A percentile compares a stretch with the other conserved stretches of the same genome.
Conservation (phyloP, 2,888 invertebrate species). For the Melieria omissa region DNA sequence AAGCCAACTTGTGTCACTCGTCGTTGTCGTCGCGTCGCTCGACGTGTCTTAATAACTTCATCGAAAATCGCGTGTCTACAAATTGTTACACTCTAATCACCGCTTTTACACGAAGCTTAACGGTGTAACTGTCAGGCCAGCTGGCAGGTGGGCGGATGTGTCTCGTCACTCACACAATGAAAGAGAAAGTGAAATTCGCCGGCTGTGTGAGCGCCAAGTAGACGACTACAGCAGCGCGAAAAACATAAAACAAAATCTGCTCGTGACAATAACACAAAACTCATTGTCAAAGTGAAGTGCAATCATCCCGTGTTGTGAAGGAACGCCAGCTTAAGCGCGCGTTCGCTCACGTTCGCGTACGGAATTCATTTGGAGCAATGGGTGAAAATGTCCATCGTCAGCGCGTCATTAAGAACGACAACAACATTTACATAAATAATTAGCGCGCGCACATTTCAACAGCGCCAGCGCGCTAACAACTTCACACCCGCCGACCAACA, state of each 20-base stretch:
- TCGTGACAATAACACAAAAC: slow-evolving; percentile 27
- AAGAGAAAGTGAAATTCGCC: slow-evolving; percentile 22
- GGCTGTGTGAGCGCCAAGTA: neutral
- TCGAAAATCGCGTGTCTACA: slow-evolving; percentile 33
- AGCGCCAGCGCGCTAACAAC: too few relatives aligned
- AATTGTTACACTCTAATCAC: slow-evolving; percentile 26
- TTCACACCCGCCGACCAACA: too few relatives aligned
- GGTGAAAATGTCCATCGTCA: neutral
- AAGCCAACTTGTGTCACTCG: too few relatives aligned
- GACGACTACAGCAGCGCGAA: neutral
- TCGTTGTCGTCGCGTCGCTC: too few relatives aligned
- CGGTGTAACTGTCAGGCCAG: too few relatives aligned
- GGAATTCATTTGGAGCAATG: slow-evolving; percentile 21
- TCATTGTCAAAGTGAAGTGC: slow-evolving; percentile 19
- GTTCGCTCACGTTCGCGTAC: slow-evolving; percentile 24
- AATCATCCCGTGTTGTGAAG: neutral
- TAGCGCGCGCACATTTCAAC: slow-evolving; percentile 43
- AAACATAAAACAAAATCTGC: slow-evolving; percentile 18
- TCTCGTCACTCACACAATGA: neutral
- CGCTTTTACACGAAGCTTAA: too few relatives aligned
- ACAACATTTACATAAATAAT: slow-evolving; percentile 62
- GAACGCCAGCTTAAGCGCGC: neutral
- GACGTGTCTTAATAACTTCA: slow-evolving; percentile 28
- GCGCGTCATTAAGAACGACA: slow-evolving; percentile 46
- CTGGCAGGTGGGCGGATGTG: too few relatives aligned